phyloP scores from a whole-genome alignment of 2,888 invertebrate genomes.

The Perdita meconis region DNA sequence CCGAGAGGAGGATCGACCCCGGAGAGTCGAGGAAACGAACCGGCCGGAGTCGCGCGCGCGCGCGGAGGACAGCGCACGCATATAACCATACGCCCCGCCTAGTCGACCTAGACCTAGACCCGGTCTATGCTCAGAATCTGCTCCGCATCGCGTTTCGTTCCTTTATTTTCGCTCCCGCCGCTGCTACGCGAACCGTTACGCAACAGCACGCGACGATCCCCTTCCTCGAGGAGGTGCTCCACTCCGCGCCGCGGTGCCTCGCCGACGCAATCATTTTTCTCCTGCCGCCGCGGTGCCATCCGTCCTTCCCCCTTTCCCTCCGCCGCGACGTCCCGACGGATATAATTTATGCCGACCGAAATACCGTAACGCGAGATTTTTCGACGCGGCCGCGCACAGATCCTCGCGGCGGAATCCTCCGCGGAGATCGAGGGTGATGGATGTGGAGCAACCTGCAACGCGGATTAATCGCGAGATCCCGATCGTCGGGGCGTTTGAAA shows the following conservation, averaged over 20 bases:
- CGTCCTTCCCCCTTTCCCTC: background rate
- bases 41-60: too few relatives aligned
- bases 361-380: slow-evolving; percentile 7
- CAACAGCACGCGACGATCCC: slow-evolving; percentile 61
- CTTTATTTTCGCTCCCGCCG: slow-evolving; percentile 75
- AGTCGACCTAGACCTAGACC: slow-evolving; percentile 82
- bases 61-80: slow-evolving; percentile 45
- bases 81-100: slow-evolving; percentile 60
- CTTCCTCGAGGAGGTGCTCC: slow-evolving; percentile 13
- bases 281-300: too few relatives aligned
- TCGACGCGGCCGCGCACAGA: background rate
- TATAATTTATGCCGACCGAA: background rate
- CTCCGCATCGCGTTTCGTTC: slow-evolving; percentile 67
- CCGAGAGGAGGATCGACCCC: slow-evolving; percentile 17
- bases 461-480: slow-evolving; percentile 6
- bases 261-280: slow-evolving; percentile 19
- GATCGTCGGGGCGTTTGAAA: slow-evolving; percentile 22
- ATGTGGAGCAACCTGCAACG: too few relatives aligned
- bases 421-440: background rate
- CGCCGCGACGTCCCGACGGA: background rate
- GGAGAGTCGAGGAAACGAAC: slow-evolving; percentile 45
- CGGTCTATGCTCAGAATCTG: slow-evolving; percentile 75
- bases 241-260: background rate
- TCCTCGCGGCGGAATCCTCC: too few relatives aligned
- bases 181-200: slow-evolving; percentile 64